These are phyloP conservation scores for Bembecia ichneumoniformis DNA, from an alignment of 2,888 invertebrate species.

Conservation along the genomic window DNA sequence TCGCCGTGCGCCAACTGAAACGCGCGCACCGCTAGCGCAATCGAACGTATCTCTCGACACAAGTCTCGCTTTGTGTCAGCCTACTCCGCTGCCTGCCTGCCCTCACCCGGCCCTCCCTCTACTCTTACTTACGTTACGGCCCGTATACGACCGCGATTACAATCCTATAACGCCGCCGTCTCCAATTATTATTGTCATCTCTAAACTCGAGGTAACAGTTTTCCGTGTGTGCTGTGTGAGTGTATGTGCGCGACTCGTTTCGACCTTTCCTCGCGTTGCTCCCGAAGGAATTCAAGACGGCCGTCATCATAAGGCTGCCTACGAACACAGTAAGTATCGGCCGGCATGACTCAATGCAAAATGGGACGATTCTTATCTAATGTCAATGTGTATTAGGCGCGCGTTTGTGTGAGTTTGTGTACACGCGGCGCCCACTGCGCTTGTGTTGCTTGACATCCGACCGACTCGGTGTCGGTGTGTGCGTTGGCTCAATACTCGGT, in stretches of 20 bases:
- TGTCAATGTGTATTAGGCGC: constrained; percentile 17
- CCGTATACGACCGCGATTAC: constrained; percentile 33
- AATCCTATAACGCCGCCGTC: constrained; percentile 26
- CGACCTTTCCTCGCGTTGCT: constrained; percentile 44
- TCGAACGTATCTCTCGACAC: constrained; percentile 52
- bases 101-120: constrained; percentile 31
- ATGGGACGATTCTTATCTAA: constrained; percentile 70
- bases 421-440: constrained; percentile 24
- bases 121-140: constrained; percentile 17
- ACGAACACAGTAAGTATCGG: constrained; percentile 66
- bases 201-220: constrained; percentile 22
- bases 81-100: constrained; percentile 40
- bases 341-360: constrained; percentile 67
- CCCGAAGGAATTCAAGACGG: constrained; percentile 62
- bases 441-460: constrained; percentile 60
- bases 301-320: constrained; percentile 71
- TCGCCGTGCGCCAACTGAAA: constrained; percentile 72
- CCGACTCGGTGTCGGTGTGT: constrained; percentile 45
- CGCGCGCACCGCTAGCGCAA: constrained; percentile 69
- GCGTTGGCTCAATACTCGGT: constrained; percentile 66
- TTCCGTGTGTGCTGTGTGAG: constrained; percentile 23
- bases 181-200: constrained; percentile 22
- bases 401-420: constrained; percentile 30
- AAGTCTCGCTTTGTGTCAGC: constrained; percentile 29
- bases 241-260: constrained; percentile 51